Evolutionary conservation across 1,140 invertebrate genomes (phyloP).

Genomic region (Polyergus mexicanus): DNA sequence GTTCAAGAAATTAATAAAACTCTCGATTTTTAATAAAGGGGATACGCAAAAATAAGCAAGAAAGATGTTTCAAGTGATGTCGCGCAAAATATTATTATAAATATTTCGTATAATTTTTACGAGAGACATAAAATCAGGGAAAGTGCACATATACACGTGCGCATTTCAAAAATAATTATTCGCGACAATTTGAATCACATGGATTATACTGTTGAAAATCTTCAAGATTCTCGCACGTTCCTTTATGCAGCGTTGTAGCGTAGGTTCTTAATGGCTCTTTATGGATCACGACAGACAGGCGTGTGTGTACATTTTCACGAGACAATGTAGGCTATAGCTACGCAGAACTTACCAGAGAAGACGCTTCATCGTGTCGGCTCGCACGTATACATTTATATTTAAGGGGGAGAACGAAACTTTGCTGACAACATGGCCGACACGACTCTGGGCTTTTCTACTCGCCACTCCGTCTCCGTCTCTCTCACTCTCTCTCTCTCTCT

Average conservation of each 20-base stretch:
- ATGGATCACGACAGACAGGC: slow-evolving; percentile 64
- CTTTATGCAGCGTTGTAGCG: slow-evolving; percentile 29
- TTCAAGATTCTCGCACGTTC: slow-evolving; percentile 31
- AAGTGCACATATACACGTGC: background rate
- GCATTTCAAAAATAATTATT: background rate
- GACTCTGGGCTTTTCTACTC: slow-evolving; percentile 74
- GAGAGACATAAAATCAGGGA: no score
- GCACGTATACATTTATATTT: slow-evolving; percentile 77
- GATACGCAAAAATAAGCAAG: background rate
- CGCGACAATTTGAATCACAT: background rate
- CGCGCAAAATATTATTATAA: slow-evolving; percentile 7
- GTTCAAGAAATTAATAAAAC: background rate
- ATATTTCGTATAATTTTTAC: background rate
- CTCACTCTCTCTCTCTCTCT: no score
- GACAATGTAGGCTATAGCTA: slow-evolving; percentile 53
- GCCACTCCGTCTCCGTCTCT: slow-evolving; percentile 54
- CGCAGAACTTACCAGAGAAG: slow-evolving; percentile 66
- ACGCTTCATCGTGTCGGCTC: slow-evolving; percentile 70
- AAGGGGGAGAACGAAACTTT: slow-evolving; percentile 75
- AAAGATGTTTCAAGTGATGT: background rate
- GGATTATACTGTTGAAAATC: slow-evolving; percentile 15
- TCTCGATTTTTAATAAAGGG: background rate
- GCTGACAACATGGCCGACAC: slow-evolving; percentile 77
- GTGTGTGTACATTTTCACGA: slow-evolving; percentile 49
- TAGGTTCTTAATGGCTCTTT: slow-evolving; percentile 61